Base-by-base conservation (phyloP, 2,888 invertebrate genomes). In the Ephialtes manifestator region DNA sequence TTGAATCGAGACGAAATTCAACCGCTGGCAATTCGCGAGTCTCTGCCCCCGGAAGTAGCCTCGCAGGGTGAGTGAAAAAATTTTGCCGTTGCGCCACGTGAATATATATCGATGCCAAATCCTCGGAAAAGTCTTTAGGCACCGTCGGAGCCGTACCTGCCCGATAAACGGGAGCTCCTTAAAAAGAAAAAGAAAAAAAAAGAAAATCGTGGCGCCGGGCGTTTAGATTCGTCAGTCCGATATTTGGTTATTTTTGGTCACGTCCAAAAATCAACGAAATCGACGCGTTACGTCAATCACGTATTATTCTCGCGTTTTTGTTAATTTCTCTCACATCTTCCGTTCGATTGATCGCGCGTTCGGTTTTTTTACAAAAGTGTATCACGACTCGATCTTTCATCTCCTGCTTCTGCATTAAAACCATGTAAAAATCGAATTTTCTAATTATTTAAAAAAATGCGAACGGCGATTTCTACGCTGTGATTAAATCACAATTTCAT, bases 211-310 rank as follows among this genome's bases (percentile, higher is more conserved):
- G 58, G 65, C 74, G 75, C 77, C 55, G 53, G 81, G 58, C 77
- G 74, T 71, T 65, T 78, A 77, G 53, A 78, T 86, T 88, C 81
- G 90, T 89, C 89, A 90, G 87, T 91, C 89, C 90, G 89, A 90
- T 91, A 89, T 87, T 90, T 88, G 87, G 88, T 90, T 87, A 81
- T 76, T 83, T 85, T 85, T 85, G 85, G 82, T 80, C 60, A 72
- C 18, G 79, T 82, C 85, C 76, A 82, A 85, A 82, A 85, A 85
- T 81, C 71, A 58, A 82, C 82, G 76, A 18, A 48, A 65, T 71
- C 85, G 76, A 82, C 84, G 81, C 58, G 28, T 20, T 35, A 43
- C 72, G 72, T 78, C 74, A 55, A 74, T 78, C 77, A 39, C 76
- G 77, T 58, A 24, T 75, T 75, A 43, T 58, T 63, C 68, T 79